Base-by-base conservation (phyloP, 2,113 vertebrate genomes). In the Butorides virescens region DNA sequence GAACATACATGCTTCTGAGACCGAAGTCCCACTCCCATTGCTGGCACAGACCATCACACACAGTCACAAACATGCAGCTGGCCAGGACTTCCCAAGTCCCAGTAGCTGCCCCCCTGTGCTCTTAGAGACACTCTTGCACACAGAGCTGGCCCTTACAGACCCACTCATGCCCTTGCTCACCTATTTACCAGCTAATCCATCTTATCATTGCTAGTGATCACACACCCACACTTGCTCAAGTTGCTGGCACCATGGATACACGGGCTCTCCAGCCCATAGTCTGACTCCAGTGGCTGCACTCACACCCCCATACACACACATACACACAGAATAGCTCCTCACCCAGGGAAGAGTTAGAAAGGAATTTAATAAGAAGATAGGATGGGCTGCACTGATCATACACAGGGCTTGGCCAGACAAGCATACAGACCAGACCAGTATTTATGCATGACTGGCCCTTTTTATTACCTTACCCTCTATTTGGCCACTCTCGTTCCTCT, bases 381-480 rank as follows among this genome's bases (percentile, higher is more conserved):
- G 36, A 34, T 22, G 65, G 36, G 36, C 36, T 78, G 22, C 30
- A 27, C 22, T 78, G 36, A 52, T 63, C 47, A 78, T 47, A 78
- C 13, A 34, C 13, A 52, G 30, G 49, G 30, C 61, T 44, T 44
- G 30, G 49, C 49, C 25, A 79, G 49, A 44, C 14, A 65, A 53
- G 37, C 8, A 27, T 65, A 44, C 37, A 53, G 30, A n/a, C 14
- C 30, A 65, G 61, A 13, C 18, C 37, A n/a, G 37, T n/a, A 44
- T n/a, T 65, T 53, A 63, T 8, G 53, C 0, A 1, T 29, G 34
- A 76, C 14, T 0, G 0, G 14, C 8, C 32, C 11, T 37, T 76
- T 32, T 37, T 30, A 44, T 65, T n/a, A 29, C 23, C 25, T 65
- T 53, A 42, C 37, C 30, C 18, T 79, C 37, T 44, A 66, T 44